Percentiles rank a stretch among this genome's conserved stretches.
Evolutionary conservation across 2,888 invertebrate genomes (phyloP).

Genomic region (Troilus luridus): DNA sequence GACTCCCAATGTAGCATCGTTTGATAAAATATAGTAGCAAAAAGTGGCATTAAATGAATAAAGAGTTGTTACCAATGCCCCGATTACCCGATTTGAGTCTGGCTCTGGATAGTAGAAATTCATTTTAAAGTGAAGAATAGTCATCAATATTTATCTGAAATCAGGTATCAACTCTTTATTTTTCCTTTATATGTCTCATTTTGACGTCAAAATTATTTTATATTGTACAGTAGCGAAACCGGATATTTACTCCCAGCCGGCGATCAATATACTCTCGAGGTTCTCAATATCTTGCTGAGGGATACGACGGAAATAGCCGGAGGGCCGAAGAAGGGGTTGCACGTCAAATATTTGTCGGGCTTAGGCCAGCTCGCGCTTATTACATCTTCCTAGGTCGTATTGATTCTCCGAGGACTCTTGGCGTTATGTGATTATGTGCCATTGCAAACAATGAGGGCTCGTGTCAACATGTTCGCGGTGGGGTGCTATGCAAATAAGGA

Average conservation of each 20-base stretch:
- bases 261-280: neutral
- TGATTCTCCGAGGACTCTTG: constrained; percentile 28
- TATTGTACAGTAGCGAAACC: neutral
- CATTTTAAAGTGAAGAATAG: too few relatives aligned
- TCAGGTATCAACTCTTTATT: neutral
- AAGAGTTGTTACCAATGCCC: too few relatives aligned
- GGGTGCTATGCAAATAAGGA: neutral
- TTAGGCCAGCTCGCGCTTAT: constrained; percentile 31
- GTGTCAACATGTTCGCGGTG: constrained; percentile 1
- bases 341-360: constrained; percentile 33
- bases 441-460: neutral
- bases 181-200: neutral
- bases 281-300: constrained; percentile 14
- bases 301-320: constrained; percentile 4
- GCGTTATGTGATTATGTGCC: constrained; percentile 29
- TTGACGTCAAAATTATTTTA: neutral
- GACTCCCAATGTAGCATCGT: too few relatives aligned
- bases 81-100: too few relatives aligned
- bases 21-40: too few relatives aligned
- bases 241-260: neutral
- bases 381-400: constrained; percentile 28
- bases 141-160: too few relatives aligned
- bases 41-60: too few relatives aligned
- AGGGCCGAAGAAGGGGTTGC: constrained; percentile 36
- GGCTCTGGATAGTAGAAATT: too few relatives aligned